Evolutionary conservation across 2,797 vertebrate genomes (phyloP), one percentile per base, ranked within the genome.

Genomic region (Chloroceryle amazona): DNA sequence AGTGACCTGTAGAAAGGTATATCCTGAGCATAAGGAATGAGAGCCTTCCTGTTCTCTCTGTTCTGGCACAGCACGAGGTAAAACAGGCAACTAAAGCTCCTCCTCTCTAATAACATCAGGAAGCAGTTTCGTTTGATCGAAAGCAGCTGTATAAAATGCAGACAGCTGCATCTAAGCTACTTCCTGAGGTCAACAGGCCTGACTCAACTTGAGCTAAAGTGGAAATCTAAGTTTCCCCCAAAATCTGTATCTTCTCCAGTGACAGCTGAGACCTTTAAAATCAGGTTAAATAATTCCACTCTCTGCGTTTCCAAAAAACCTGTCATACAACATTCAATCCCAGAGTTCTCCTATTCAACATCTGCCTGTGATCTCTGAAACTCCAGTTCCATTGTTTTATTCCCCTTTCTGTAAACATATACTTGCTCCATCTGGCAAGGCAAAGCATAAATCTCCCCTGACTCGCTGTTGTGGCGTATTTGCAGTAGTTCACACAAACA

Each of bases 81-180:
- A 72, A 66, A 37, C 16, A 76, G n/a, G 10, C 55, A 55, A 60
- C 21, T 60, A 15, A 28, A 70, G 49, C 25, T 76, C n/a, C 42
- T 63, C 62, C 35, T 57, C 9, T 65, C 37, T 51, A 58, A 55
- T 58, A 81, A 65, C 51, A 84, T 68, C 49, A 79, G 81, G 71
- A 93, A 93, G 81, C 29, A 28, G 46, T 51, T 89, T 81, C 18
- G 18, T 82, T 73, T 92, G 89, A 93, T 87, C 58, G 73, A 89
- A 89, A 90, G 33, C 14, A 13, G 21, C 49, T 81, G 62, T 44
- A 78, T 47, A 67, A 86, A 86, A 67, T 42, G 33, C 63, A 90
- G 66, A 89, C 21, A 72, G 79, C 58, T 79, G 46, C 51, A 94
- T 57, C 71, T 74, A 42, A 89, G 88, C 47, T 91, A 8, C 52